Percentiles rank a stretch among this genome's conserved stretches.
Conservation (phyloP, 2,113 vertebrate species). For the Lepus timidus region DNA sequence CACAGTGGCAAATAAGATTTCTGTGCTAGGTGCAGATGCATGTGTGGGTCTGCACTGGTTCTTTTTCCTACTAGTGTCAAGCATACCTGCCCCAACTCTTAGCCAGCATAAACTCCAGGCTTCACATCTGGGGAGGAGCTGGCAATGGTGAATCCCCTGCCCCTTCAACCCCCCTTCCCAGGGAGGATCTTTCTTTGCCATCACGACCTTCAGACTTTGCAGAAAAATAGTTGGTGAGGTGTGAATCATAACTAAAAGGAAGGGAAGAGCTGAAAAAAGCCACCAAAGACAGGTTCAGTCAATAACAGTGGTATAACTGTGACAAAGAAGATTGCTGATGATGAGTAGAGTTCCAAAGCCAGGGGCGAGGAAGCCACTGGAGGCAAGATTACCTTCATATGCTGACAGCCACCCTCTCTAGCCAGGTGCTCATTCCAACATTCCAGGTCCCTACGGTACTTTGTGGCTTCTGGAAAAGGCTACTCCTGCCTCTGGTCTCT, state of each 20-base stretch:
- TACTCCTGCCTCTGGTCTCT: conserved; percentile 23
- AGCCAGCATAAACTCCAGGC: conserved; percentile 4
- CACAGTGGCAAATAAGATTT: background rate
- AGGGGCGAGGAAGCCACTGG: too few species aligned
- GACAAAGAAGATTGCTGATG: too few species aligned
- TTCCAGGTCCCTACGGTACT: background rate
- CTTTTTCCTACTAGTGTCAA: background rate
- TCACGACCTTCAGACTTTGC: background rate
- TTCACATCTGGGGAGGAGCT: background rate
- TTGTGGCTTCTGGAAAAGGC: background rate
- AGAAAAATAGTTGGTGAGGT: too few species aligned
- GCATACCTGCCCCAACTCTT: background rate
- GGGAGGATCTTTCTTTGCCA: background rate
- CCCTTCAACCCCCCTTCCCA: background rate
- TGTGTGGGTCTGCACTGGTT: background rate
- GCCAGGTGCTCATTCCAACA: background rate
- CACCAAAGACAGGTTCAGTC: too few species aligned
- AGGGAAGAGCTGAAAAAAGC: too few species aligned
- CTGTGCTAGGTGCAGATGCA: background rate
- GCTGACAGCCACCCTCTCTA: background rate
- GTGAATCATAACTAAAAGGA: too few species aligned
- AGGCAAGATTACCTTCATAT: background rate
- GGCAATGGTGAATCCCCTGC: background rate
- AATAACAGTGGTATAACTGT: too few species aligned
- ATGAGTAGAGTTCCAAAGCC: too few species aligned